Evolutionary conservation across 2,113 vertebrate genomes (phyloP), one percentile per base, ranked within the genome.

Genomic region (Nestor notabilis): DNA sequence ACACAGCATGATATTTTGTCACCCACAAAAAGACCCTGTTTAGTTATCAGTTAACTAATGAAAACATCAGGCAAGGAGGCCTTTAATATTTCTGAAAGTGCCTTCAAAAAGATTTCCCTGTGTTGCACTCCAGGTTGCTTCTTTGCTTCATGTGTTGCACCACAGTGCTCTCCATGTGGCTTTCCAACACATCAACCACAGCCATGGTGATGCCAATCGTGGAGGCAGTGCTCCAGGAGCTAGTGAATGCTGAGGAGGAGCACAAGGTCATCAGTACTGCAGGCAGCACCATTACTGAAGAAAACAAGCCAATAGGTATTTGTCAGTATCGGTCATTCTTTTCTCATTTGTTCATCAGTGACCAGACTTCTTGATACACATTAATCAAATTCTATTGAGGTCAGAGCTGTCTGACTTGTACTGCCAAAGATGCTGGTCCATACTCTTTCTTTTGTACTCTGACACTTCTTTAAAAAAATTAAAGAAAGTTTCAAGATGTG

Each of bases 121-220:
- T 61, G n/a, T 84, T 60, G 24, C 63, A 10, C 11, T 75, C 17
- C 95, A 99, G 99, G 99, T 87, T 99, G 93, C 99, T 99, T 75
- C 98, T 99, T 16, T 99, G 99, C 78, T 99, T 99, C 97, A 99
- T 99, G 99, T 99, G 99, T 96, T 99, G 99, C 77, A 99, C 99
- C 2, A 99, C 98, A 0, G 98, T 99, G 88, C 98, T 99, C 61
- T 99, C 99, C 97, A 99, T 99, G 99, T 99, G 99, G 99, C 99
- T 99, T 85, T 99, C 99, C 96, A 99, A 99, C 98, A 99, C 99
- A 13, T 99, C 99, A 96, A 99, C 99, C 95, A 99, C 99, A 0
- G 99, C 99, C 94, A 99, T 99, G 99, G 99, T 99, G 97, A 99
- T 99, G 99, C 99, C 99, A 70, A 99, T 99, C 0, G 99, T 99